These are phyloP conservation scores for Podargus strigoides DNA, from an alignment of 2,797 vertebrate species.

Conservation along the genomic window DNA sequence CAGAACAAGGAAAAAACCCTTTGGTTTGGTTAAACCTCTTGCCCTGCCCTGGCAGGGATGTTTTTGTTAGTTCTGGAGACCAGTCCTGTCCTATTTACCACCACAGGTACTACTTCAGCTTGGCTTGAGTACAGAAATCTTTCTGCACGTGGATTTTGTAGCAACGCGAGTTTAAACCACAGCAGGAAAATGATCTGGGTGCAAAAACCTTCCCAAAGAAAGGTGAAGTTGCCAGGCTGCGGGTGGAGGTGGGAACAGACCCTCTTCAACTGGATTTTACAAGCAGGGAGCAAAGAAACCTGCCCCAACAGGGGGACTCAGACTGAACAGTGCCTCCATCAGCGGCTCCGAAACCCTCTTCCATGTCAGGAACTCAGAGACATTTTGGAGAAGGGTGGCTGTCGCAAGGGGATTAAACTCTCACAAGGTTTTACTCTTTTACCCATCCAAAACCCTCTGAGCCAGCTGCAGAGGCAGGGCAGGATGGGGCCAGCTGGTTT, in stretches of 20 bases:
- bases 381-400: neutral
- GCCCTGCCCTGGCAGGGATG: neutral
- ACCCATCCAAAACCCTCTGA: neutral
- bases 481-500: neutral
- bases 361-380: neutral
- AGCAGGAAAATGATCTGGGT: neutral
- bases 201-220: neutral
- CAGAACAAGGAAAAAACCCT: neutral
- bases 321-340: neutral
- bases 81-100: neutral
- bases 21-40: neutral
- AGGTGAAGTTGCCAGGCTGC: neutral
- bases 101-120: neutral
- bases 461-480: fast-evolving
- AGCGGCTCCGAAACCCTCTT: fast-evolving
- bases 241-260: neutral
- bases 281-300: neutral
- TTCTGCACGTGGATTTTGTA: neutral
- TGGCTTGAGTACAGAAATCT: neutral
- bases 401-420: fast-evolving
- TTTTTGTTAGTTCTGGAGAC: neutral
- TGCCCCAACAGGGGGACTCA: fast-evolving
- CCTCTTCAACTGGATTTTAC: neutral
- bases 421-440: too few relatives aligned
- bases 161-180: neutral